Evolutionary conservation across 2,888 invertebrate genomes (phyloP).

Genomic region (Cybosia mesomella): DNA sequence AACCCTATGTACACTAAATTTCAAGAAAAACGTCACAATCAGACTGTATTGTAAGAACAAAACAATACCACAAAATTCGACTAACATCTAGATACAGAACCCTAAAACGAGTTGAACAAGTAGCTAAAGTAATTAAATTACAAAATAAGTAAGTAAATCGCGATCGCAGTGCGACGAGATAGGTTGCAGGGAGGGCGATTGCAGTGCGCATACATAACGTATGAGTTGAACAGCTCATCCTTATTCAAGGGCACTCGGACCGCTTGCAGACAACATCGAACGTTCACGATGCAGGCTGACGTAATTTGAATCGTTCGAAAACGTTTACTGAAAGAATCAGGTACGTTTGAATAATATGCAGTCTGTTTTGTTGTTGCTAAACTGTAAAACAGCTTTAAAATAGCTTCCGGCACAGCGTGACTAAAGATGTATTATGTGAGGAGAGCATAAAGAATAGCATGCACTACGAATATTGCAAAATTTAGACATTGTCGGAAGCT

Average conservation of each 20-base stretch:
- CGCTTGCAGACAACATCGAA: constrained; percentile 67
- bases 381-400: neutral
- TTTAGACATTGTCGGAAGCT: neutral
- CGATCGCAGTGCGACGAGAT: constrained; percentile 46
- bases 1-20: too few species aligned
- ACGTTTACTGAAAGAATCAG: constrained; percentile 38
- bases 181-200: constrained; percentile 58
- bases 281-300: constrained; percentile 56
- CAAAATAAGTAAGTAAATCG: constrained; percentile 51
- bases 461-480: neutral
- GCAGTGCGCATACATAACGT: constrained; percentile 72
- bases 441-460: neutral
- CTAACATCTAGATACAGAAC: neutral
- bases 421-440: neutral
- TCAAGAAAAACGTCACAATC: neutral
- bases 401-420: neutral
- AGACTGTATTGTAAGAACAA: too few species aligned
- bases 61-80: neutral
- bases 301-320: constrained; percentile 43
- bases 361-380: neutral
- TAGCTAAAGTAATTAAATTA: constrained; percentile 48
- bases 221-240: constrained; percentile 70
- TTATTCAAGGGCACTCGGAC: constrained; percentile 78
- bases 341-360: neutral
- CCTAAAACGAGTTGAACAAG: constrained; percentile 17